These are phyloP conservation scores for Pseudorhombus dupliciocellatus DNA, from an alignment of 2,113 vertebrate genomes.

Conservation along the genomic window DNA sequence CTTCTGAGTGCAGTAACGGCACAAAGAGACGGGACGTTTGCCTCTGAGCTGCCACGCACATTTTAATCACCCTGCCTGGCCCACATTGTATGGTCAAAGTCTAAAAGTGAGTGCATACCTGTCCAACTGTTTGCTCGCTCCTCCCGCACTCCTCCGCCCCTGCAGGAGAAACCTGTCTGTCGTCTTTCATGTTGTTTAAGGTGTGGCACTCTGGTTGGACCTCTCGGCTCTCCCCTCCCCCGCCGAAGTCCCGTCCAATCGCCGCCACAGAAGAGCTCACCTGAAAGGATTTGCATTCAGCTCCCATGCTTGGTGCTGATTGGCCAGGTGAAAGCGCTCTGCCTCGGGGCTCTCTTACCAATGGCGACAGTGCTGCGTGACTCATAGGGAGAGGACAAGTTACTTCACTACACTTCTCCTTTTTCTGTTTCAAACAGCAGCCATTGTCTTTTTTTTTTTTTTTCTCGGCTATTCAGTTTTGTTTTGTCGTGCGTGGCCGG, in stretches of 20 bases:
- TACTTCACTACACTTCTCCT: conserved; percentile 82
- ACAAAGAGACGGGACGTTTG: conserved; percentile 41
- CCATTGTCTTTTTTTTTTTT: conserved; percentile 58
- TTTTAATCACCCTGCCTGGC: conserved; percentile 40
- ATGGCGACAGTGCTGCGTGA: conserved; percentile 78
- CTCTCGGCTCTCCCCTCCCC: conserved; percentile 70
- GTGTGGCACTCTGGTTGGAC: conserved; percentile 74
- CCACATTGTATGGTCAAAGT: conserved; percentile 68
- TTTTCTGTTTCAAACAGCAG: conserved; percentile 78
- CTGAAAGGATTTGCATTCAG: conserved; percentile 81
- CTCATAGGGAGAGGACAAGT: conserved; percentile 83
- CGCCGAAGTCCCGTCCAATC: conserved; percentile 66
- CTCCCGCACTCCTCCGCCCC: conserved; percentile 54
- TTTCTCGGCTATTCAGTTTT: conserved; percentile 50
- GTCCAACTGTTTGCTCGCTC: conserved; percentile 59
- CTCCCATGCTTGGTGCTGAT: conserved; percentile 68
- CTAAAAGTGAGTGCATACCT: conserved; percentile 63
- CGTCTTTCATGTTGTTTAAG: conserved; percentile 71
- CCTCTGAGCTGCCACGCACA: conserved; percentile 25
- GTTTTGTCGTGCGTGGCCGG: conserved; percentile 65
- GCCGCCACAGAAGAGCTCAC: conserved; percentile 68
- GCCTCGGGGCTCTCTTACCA: conserved; percentile 72
- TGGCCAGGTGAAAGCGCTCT: conserved; percentile 73
- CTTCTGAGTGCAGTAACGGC: conserved; percentile 43
- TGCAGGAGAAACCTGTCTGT: conserved; percentile 69